Evolutionary conservation across 2,113 vertebrate species (phyloP).

Genomic region (Tetraodon nigroviridis): DNA sequence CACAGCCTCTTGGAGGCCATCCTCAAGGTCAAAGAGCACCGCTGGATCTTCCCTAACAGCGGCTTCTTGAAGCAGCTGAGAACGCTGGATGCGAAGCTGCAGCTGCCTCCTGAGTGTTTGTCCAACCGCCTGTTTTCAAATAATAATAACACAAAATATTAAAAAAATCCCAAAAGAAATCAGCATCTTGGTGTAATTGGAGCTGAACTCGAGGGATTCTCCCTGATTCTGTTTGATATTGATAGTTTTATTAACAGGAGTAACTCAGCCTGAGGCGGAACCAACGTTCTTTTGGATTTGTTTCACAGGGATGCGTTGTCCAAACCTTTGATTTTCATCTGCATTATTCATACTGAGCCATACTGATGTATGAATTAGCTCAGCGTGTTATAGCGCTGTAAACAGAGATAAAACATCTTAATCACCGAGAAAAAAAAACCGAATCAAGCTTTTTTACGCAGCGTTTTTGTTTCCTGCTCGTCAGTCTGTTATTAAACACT

Average conservation of each 20-base stretch:
- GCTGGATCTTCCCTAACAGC: constrained; percentile 79
- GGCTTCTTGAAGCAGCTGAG: constrained; percentile 77
- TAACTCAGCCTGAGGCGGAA: constrained; percentile 6
- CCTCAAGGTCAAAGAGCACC: constrained; percentile 64
- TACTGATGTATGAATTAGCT: not conserved
- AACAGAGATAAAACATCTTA: no score
- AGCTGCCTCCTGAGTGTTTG: constrained; percentile 1
- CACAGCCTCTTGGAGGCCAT: constrained; percentile 71
- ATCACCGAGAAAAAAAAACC: no score
- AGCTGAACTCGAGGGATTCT: not conserved
- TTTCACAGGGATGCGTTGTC: not conserved
- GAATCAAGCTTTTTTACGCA: no score
- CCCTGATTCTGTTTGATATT: constrained; percentile 15
- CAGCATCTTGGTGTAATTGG: not conserved
- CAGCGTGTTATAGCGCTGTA: no score
- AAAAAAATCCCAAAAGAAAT: constrained; percentile 10
- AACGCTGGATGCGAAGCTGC: constrained; percentile 65
- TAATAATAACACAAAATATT: no score
- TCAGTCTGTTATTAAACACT: no score
- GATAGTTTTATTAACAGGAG: constrained; percentile 6
- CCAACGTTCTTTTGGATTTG: not conserved
- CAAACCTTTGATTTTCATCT: not conserved
- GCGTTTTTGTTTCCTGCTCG: no score
- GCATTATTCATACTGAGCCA: not conserved
- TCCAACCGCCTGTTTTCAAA: not conserved